A percentile compares a stretch with the other conserved stretches of the same genome.
phyloP scores from a whole-genome alignment of 2,113 vertebrate species.

The Ameiurus melas region DNA sequence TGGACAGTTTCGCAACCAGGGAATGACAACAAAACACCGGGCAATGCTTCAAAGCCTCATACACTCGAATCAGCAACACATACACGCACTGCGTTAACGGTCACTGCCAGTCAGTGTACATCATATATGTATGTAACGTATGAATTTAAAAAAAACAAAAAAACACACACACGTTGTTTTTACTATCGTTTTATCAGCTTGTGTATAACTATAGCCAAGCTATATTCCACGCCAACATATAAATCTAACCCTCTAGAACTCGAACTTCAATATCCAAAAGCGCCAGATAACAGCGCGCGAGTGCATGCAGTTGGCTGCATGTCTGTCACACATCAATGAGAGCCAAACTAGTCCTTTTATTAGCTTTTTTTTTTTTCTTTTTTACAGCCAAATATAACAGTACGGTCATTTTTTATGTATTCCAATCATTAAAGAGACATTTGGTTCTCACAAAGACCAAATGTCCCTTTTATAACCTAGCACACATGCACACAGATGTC shows the following conservation, averaged over 20 bases:
- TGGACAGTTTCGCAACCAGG: not conserved
- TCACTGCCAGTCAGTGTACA: not conserved
- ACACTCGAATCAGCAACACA: not conserved
- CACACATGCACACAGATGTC: not conserved
- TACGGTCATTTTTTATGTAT: not conserved
- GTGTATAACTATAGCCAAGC: not conserved
- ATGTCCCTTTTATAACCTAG: constrained; percentile 16
- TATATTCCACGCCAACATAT: not conserved
- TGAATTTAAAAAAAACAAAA: no score
- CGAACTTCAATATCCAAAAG: not conserved
- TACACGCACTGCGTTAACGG: not conserved
- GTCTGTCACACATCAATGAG: constrained; percentile 35
- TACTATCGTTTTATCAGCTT: not conserved
- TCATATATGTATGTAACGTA: no score
- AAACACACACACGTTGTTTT: not conserved
- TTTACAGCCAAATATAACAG: constrained; percentile 1
- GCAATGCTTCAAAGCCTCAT: not conserved
- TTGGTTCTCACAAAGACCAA: constrained; percentile 21
- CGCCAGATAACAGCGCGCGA: constrained; percentile 28
- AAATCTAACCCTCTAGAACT: not conserved
- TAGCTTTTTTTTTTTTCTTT: not conserved
- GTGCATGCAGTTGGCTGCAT: not conserved
- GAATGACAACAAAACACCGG: not conserved
- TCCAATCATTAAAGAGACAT: constrained; percentile 25
- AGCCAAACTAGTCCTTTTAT: constrained; percentile 25